Conservation (phyloP, 2,797 vertebrate species). For the Sebastes melanostomus region DNA sequence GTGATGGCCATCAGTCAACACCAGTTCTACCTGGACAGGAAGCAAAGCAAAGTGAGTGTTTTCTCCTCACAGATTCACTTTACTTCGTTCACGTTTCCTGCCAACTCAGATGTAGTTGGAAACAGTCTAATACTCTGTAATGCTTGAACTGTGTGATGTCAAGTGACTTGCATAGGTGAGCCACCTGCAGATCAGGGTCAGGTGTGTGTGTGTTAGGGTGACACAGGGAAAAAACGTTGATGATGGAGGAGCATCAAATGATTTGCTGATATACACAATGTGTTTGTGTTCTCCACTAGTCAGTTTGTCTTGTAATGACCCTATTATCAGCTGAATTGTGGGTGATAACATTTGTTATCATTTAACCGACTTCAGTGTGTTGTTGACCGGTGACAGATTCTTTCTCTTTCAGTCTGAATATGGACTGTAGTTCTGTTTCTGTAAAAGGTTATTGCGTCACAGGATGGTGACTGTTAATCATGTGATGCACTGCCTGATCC, state of each 20-base stretch:
- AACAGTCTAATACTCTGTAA: not conserved
- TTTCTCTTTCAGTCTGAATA: not conserved
- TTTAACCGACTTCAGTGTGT: not conserved
- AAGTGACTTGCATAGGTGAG: not conserved
- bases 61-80: not conserved
- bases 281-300: not conserved
- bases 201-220: not conserved
- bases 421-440: not conserved
- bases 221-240: not conserved
- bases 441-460: not conserved
- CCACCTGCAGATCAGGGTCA: not conserved
- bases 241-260: not conserved
- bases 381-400: not conserved
- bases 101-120: not conserved
- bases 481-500: constrained; percentile 39
- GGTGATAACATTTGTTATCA: not conserved
- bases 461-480: constrained; percentile 31
- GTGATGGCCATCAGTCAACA: constrained; percentile 99
- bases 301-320: not conserved
- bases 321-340: not conserved
- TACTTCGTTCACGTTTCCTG: not conserved
- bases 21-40: constrained; percentile 98
- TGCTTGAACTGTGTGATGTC: not conserved
- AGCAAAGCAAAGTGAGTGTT: constrained; percentile 94
- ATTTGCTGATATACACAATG: not conserved